phyloP scores from a whole-genome alignment of 2,888 invertebrate genomes.

The Hirtodrosophila histrioides region DNA sequence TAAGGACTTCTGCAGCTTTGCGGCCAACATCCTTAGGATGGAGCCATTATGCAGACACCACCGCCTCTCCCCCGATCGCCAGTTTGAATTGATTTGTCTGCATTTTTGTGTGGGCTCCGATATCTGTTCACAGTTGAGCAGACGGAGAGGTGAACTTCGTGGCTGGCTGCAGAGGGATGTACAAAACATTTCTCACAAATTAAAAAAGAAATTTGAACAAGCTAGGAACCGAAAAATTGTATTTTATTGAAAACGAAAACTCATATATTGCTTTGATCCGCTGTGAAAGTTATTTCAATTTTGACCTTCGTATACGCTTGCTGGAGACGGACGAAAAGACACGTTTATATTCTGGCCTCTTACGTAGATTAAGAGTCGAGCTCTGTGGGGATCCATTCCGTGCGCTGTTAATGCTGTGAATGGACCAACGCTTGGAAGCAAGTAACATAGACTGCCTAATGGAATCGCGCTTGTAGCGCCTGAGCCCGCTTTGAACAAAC shows the following conservation, averaged over 20 bases:
- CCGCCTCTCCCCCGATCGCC: conserved; percentile 20
- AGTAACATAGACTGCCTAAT: background rate
- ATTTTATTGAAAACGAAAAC: conserved; percentile 21
- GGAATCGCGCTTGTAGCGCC: conserved; percentile 13
- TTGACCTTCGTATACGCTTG: background rate
- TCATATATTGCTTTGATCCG: conserved; percentile 2
- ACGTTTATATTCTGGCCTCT: conserved; percentile 19
- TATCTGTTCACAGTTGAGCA: conserved; percentile 12
- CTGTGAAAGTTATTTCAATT: no score
- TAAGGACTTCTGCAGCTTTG: conserved; percentile 11
- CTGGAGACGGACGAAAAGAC: background rate
- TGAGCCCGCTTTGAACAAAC: background rate
- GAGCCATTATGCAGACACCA: conserved; percentile 40
- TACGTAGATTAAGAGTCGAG: background rate
- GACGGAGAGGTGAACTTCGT: background rate
- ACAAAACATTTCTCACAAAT: conserved; percentile 24
- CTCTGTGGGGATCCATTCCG: no score
- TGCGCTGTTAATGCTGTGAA: conserved; percentile 24
- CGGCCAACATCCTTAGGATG: conserved; percentile 22
- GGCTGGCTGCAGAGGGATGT: conserved; percentile 30
- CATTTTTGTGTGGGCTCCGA: conserved; percentile 17
- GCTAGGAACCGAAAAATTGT: conserved; percentile 5
- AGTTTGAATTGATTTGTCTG: background rate
- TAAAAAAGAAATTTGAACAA: conserved; percentile 1
- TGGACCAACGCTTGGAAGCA: background rate